Percentiles rank a stretch among this genome's conserved stretches.
These are phyloP conservation scores for Mionectes macconnelli DNA, from an alignment of 2,113 vertebrate genomes.

Conservation along the genomic window DNA sequence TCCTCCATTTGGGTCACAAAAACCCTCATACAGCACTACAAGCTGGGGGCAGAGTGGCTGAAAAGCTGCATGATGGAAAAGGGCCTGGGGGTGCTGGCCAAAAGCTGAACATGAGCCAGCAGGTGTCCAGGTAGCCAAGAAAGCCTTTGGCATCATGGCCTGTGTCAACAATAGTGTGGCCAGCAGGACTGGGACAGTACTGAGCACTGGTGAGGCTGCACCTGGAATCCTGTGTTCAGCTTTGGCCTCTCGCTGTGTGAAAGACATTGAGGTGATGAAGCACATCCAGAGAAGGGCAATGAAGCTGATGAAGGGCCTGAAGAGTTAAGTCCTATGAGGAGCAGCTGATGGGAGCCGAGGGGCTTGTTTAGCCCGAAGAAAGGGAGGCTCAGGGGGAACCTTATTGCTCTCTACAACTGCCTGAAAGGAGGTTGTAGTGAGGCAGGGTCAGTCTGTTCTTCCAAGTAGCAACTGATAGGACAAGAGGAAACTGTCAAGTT, in stretches of 20 bases:
- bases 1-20: not conserved
- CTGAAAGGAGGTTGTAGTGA: not conserved
- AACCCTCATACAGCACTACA: not conserved
- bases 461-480: not conserved
- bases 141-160: not conserved
- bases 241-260: not conserved
- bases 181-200: not conserved
- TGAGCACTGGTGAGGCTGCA: accelerated
- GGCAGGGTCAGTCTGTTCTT: not conserved
- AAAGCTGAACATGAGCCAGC: not conserved
- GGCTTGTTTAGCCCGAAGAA: not conserved
- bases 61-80: accelerated
- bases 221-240: not conserved
- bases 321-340: not conserved
- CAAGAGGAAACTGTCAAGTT: not conserved
- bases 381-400: not conserved
- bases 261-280: not conserved
- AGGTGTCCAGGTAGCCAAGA: not conserved
- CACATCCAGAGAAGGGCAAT: accelerated
- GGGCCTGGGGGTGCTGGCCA: not conserved
- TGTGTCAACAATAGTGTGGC: not conserved
- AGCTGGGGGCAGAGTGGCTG: not conserved
- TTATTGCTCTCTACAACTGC: accelerated
- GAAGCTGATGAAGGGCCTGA: not conserved
- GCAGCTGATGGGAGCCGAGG: not conserved